phyloP scores from a whole-genome alignment of 2,797 vertebrate species.

The Hydrophis major region DNA sequence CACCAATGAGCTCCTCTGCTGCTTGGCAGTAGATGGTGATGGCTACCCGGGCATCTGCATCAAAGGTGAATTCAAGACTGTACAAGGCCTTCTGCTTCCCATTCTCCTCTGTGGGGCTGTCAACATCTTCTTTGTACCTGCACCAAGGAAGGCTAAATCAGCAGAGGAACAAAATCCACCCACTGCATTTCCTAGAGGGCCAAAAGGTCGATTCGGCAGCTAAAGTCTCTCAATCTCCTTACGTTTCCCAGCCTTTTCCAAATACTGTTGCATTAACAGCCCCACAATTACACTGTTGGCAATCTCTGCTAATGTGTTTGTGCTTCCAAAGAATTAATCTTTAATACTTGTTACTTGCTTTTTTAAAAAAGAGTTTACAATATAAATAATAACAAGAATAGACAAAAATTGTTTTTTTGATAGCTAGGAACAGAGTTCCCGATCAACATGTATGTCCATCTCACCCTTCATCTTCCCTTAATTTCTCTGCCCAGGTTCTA shows the following conservation, averaged over 20 bases:
- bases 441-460: no score
- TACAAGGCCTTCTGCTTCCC: constrained; percentile 89
- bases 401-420: neutral
- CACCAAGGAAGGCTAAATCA: constrained; percentile 6
- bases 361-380: neutral
- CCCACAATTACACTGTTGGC: neutral
- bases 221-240: neutral
- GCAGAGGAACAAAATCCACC: rapidly evolving
- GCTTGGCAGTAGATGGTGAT: constrained; percentile 97
- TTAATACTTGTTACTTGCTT: neutral
- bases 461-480: neutral
- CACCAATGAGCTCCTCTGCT: constrained; percentile 91
- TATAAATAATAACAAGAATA: neutral
- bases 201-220: neutral
- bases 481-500: neutral
- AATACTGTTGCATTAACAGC: neutral
- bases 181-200: neutral
- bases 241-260: neutral
- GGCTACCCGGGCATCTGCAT: constrained; percentile 93
- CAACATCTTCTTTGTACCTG: constrained; percentile 95
- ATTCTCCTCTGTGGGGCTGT: constrained; percentile 83
- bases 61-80: constrained; percentile 96
- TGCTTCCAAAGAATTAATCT: neutral
- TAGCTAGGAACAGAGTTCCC: neutral
- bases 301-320: neutral